Percentiles rank a stretch among this genome's conserved stretches.
phyloP scores from a whole-genome alignment of 2,113 vertebrate genomes.

The Dolichotis patagonum region DNA sequence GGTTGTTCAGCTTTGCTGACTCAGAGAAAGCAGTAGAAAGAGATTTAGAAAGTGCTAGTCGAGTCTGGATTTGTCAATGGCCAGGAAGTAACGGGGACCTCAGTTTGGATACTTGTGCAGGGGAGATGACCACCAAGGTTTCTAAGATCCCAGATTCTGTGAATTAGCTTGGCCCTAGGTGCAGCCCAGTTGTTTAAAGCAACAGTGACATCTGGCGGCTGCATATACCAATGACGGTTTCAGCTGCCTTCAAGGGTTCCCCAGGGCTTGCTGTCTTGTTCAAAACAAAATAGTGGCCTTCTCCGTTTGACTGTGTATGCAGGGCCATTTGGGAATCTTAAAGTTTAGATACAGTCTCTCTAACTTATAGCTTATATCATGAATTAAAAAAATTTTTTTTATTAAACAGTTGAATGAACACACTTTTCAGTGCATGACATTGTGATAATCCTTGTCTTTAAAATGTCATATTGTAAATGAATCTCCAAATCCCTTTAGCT shows the following conservation, averaged over 20 bases:
- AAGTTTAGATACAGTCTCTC: neutral
- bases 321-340: neutral
- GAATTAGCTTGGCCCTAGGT: neutral
- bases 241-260: neutral
- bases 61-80: neutral
- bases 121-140: neutral
- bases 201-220: constrained; percentile 88
- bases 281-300: constrained; percentile 53
- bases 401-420: neutral
- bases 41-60: neutral
- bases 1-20: neutral
- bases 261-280: neutral
- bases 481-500: neutral
- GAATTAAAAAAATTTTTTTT: neutral
- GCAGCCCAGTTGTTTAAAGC: constrained; percentile 78
- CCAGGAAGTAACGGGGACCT: neutral
- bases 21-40: neutral
- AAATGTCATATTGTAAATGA: neutral
- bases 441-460: constrained; percentile 8
- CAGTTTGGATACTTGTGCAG: neutral
- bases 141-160: neutral
- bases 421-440: neutral
- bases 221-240: constrained; percentile 46
- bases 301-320: neutral
- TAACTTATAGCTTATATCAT: neutral